phyloP scores from a whole-genome alignment of 2,113 vertebrate genomes.

The Daubentonia madagascariensis region DNA sequence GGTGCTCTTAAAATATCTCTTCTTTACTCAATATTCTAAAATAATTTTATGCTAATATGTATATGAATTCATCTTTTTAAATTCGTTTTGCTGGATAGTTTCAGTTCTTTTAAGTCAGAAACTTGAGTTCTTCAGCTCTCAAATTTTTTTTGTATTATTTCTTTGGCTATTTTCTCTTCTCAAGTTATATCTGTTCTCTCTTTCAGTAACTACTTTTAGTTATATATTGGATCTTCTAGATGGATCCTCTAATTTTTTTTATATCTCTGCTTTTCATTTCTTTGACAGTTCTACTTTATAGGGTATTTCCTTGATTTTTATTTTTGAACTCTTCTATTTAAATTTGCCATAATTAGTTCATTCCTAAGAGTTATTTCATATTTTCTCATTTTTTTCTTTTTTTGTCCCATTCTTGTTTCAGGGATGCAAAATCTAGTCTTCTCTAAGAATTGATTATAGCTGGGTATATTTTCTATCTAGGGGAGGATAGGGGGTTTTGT shows the following conservation, averaged over 20 bases:
- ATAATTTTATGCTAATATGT: not conserved
- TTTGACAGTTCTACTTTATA: not conserved
- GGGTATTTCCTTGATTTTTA: not conserved
- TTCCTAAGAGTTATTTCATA: not conserved
- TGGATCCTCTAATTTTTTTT: not conserved
- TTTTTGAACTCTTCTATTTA: not conserved
- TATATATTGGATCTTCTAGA: not conserved
- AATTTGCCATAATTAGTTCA: not conserved
- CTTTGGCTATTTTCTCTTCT: not conserved
- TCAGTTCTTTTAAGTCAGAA: not conserved
- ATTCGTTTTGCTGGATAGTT: not conserved
- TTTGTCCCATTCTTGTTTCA: not conserved
- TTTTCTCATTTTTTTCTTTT: not conserved
- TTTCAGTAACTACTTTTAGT: not conserved
- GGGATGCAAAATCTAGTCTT: not conserved
- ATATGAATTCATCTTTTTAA: not conserved
- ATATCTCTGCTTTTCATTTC: not conserved
- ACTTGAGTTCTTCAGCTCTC: not conserved
- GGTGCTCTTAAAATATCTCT: not conserved
- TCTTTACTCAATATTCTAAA: not conserved
- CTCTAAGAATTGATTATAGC: not conserved
- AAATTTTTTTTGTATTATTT: not conserved
- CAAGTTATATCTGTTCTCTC: not conserved
- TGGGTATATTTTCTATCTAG: not conserved
- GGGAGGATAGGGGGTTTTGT: not conserved